Base-by-base conservation (phyloP, 2,113 vertebrate genomes). In the Petrocephalus zakoni region DNA sequence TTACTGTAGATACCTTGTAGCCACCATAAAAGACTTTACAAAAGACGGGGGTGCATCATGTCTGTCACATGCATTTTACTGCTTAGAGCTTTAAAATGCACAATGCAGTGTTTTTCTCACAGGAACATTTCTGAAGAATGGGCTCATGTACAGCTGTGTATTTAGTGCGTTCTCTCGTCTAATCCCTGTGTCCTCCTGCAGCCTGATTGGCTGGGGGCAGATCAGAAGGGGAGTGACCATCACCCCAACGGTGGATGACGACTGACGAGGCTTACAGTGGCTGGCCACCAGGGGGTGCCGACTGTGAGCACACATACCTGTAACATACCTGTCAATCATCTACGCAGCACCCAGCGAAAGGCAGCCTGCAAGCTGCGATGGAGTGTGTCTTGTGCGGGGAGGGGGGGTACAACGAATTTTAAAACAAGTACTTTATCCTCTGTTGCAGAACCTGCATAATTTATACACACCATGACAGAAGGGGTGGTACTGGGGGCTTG, bases 141-240 rank as follows among this genome's bases (percentile, higher is more conserved):
- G 34, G n/a, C 61, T 29, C 29, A 34, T 37, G 68, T 72, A 37
- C 68, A 13, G n/a, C 2, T 55, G 29, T 34, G 84, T 19, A 29
- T 21, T 11, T 49, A 85, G 84, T 53, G 5, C 19, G 8, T 29
- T 34, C 52, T 53, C 2, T 4, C 37, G 49, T 11, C 52, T 86
- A 86, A 86, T 56, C 19, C 0, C 2, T 49, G 25, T 55, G 52
- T 86, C 21, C 88, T 90, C 93, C 87, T 94, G 90, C 42, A 99
- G 98, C 94, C 97, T 99, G 93, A 99, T 99, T 94, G 98, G 98
- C 87, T 99, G 98, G 98, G 98, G 98, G 86, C 98, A 99, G 92
- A 99, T 99, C 95, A 97, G 98, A 95, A 98, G 98, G 96, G 98
- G 98, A 91, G 97, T 99, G 92, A 99, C 98, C 95, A 99, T 99